Percentiles rank a stretch among this genome's conserved stretches.
Conservation (phyloP, 2,797 vertebrate species). For the Thunnus albacares region DNA sequence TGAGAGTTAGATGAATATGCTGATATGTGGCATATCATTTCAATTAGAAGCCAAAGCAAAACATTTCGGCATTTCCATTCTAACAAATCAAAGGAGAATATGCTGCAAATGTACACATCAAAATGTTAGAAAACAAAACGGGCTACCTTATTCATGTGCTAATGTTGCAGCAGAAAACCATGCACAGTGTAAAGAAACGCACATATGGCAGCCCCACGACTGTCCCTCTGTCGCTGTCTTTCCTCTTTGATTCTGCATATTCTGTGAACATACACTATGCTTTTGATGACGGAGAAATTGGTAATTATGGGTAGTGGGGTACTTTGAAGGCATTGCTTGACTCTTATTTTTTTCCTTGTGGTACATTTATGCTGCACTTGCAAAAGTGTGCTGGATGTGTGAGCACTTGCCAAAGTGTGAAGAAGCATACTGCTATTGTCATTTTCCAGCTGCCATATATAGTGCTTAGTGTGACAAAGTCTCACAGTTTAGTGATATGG, state of each 20-base stretch:
- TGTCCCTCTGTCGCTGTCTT: slow-evolving; percentile 4
- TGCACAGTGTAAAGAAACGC: slow-evolving; percentile 24
- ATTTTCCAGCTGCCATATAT: slow-evolving; percentile 39
- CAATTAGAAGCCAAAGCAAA: slow-evolving; percentile 14
- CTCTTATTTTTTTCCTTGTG: slow-evolving; percentile 20
- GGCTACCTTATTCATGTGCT: slow-evolving; percentile 56
- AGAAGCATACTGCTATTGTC: slow-evolving; percentile 32
- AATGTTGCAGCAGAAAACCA: slow-evolving; percentile 32
- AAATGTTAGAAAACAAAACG: slow-evolving; percentile 53
- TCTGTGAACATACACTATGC: slow-evolving; percentile 30
- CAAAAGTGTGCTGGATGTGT: slow-evolving; percentile 51
- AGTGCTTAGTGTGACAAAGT: background rate
- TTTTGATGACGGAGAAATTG: slow-evolving; percentile 39
- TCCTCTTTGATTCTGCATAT: slow-evolving; percentile 40
- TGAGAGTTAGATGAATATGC: too few relatives aligned
- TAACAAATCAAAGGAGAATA: slow-evolving; percentile 40
- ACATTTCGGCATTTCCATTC: slow-evolving; percentile 46
- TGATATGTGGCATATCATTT: background rate
- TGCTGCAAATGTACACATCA: slow-evolving; percentile 44
- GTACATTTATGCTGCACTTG: slow-evolving; percentile 61
- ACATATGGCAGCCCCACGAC: slow-evolving; percentile 20
- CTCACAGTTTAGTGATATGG: background rate
- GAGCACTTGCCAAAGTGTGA: slow-evolving; percentile 45
- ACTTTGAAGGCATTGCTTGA: slow-evolving; percentile 43
- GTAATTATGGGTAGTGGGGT: slow-evolving; percentile 45